Base-by-base conservation (phyloP, 2,113 vertebrate genomes). In the Epinephelus lanceolatus region DNA sequence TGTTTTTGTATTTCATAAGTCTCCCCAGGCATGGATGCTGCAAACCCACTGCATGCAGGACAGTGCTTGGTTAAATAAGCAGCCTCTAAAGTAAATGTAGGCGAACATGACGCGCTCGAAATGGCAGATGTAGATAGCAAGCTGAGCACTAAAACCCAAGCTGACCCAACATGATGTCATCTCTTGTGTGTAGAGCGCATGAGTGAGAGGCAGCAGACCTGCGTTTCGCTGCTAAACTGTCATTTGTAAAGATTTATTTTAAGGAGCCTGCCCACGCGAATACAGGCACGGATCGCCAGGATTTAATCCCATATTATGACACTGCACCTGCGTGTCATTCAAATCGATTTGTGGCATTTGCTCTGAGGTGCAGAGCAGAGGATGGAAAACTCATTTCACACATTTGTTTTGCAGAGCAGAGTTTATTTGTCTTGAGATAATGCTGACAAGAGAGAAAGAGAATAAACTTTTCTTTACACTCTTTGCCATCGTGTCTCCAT, bases 161-260 rank as follows among this genome's bases (percentile, higher is more conserved):
- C 89, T 93, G 92, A 93, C 93, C 93, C 80, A 89, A 89, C 83
- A 94, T 94, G 92, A 94, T 93, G 93, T 94, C 92, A 93, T 94
- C 91, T 87, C 81, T 84, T 18, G 80, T 82, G 85, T 74, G 83
- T 53, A 88, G 76, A 74, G 91, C 85, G 89, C 89, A 89, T 89
- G 91, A 90, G 92, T 88, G 91, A 90, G 78, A 79, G 78, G 84
- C 74, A 82, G 76, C 83, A 76, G 78, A 92, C 61, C 71, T n/a
- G 27, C 30, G 72, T 69, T 76, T 65, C 66, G 21, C 78, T 60
- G 70, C 69, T 73, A 40, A 84, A 76, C 77, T 81, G 66, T 49
- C 84, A 78, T 77, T 88, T 77, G 62, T 81, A 53, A 76, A 81
- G 61, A 85, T 81, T 71, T 73, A 65, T 74, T 77, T 56, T 49